Conservation (phyloP, 1,140 invertebrate species). For the Nylanderia fulva region DNA sequence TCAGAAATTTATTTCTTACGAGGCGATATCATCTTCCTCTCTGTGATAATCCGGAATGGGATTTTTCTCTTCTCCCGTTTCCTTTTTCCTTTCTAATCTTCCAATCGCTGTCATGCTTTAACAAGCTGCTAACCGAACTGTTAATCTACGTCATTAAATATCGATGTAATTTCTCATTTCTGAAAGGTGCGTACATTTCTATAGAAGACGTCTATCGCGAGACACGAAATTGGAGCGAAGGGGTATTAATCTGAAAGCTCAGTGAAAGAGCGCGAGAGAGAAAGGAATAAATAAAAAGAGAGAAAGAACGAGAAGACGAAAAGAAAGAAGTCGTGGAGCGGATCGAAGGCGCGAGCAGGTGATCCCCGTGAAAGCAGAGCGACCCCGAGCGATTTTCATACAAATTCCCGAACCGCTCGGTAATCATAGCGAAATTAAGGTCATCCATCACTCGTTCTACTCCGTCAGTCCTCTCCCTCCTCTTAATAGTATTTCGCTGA, state of each 20-base stretch:
- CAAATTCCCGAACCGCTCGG: conserved; percentile 79
- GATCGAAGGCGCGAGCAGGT: conserved; percentile 24
- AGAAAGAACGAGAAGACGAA: neutral
- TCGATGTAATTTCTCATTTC: conserved; percentile 37
- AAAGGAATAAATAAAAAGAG: no score
- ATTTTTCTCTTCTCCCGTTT: no score
- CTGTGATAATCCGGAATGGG: neutral
- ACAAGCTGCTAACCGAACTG: conserved; percentile 32
- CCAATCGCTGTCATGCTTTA: conserved; percentile 17
- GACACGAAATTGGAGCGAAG: conserved; percentile 4
- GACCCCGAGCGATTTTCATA: conserved; percentile 80
- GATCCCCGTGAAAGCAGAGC: conserved; percentile 69
- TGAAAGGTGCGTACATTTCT: conserved; percentile 24
- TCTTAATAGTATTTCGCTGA: conserved; percentile 81
- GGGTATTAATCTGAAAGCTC: conserved; percentile 49
- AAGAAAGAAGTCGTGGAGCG: neutral
- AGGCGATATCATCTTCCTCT: neutral
- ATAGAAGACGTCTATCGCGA: neutral
- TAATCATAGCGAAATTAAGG: conserved; percentile 83
- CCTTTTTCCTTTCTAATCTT: neutral
- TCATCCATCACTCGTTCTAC: conserved; percentile 82
- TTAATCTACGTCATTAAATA: conserved; percentile 46
- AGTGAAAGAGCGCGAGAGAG: conserved; percentile 35
- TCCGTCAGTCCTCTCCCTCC: conserved; percentile 73
- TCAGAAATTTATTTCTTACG: neutral